Conservation (phyloP, 2,888 invertebrate species). For the Andrena chrysosceles region DNA sequence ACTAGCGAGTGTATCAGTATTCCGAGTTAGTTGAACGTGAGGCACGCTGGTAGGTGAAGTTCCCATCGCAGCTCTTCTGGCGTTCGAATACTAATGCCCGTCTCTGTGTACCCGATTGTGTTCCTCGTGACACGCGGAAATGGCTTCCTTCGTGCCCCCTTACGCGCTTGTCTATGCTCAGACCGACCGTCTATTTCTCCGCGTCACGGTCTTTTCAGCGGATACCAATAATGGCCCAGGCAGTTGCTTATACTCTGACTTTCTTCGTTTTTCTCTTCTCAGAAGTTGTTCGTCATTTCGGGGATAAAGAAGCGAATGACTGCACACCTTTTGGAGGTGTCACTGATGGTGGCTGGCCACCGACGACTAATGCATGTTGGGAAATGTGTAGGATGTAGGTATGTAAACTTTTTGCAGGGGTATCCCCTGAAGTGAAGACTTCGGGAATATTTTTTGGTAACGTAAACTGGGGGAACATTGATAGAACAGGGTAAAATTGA, state of each 20-base stretch:
- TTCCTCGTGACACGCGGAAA: conserved; percentile 69
- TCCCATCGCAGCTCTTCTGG: conserved; percentile 66
- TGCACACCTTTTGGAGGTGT: background rate
- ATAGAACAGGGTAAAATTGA: too few relatives aligned
- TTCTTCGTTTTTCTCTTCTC: background rate
- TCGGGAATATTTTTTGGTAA: too few relatives aligned
- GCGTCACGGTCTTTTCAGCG: conserved; percentile 40
- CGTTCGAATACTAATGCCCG: conserved; percentile 72
- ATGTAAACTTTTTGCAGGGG: too few relatives aligned
- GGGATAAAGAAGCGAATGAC: conserved; percentile 1
- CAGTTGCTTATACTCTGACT: background rate
- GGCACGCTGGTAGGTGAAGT: conserved; percentile 63
- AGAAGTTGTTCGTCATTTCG: background rate
- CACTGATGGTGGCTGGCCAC: conserved; percentile 1
- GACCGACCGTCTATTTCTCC: conserved; percentile 49
- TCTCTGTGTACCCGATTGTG: conserved; percentile 58
- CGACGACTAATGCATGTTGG: background rate
- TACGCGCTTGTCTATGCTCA: conserved; percentile 23
- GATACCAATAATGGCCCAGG: conserved; percentile 29
- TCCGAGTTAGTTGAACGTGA: conserved; percentile 64
- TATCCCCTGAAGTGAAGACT: too few relatives aligned
- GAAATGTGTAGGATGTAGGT: background rate
- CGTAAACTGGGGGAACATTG: too few relatives aligned
- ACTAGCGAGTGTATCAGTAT: conserved; percentile 61
- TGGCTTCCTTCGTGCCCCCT: conserved; percentile 47